Evolutionary conservation across 64 coral and sea anemone species (phyloP), one percentile per base, ranked within the genome.

Genomic region (Stylophora pistillata): DNA sequence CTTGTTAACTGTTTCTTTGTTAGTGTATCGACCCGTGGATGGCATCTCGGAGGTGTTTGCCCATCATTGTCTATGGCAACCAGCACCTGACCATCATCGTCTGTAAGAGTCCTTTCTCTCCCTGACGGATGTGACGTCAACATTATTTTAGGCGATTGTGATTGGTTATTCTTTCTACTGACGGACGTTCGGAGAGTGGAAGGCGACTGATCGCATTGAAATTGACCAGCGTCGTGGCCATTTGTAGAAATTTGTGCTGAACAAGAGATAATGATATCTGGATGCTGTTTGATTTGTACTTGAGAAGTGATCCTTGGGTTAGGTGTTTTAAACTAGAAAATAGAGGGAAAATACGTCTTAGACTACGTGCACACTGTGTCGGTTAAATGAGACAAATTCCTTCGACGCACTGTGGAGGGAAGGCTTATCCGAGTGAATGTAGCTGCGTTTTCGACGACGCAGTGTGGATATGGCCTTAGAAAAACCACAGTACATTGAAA

Each of bases 261-360:
- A 2, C 26, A 89, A 1, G 64, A 64, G n/a, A 90, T 90, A 27
- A 29, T 58, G 33, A 90, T 47, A 63, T 94, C 93, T 0, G 93
- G 58, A 27, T 94, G 93, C 1, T 79, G 93, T 73, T 87, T 94
- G 13, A 90, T 34, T 78, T 94, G 93, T 26, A 94, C 55, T 55
- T 78, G 81, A 14, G 93, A 78, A 20, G 66, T 90, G 17, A 59
- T 53, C 13, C 71, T 81, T 15, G 89, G 74, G 9, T 53, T 20
- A 0, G 41, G 27, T 70, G 52, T 28, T 12, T 15, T 92, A 26
- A 56, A 80, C 74, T 92, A 55, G 31, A 15, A 65, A 7, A 23
- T 7, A 72, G 23, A 30, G 55, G 63, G 28, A 77, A 56, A 13
- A 52, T 27, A 26, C 9, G 31, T 10, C 18, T 17, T 86, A 20